A percentile compares a stretch with the other conserved stretches of the same genome.
phyloP scores from a whole-genome alignment of 2,888 invertebrate species.

The Diadromus collaris region DNA sequence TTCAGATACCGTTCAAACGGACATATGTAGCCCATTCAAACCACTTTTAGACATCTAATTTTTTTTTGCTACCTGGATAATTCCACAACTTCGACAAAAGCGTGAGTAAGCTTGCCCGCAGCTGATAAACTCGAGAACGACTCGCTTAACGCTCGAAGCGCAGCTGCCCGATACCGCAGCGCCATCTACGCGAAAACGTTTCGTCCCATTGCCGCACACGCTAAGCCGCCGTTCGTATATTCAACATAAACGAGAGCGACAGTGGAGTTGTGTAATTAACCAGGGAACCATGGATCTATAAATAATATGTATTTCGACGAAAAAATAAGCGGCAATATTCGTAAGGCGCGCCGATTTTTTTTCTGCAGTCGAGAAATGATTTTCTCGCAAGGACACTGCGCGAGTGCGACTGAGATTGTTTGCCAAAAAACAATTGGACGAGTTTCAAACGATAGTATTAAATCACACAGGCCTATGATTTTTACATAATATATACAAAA shows the following conservation, averaged over 20 bases:
- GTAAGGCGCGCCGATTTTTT: conserved; percentile 40
- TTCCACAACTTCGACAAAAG: background rate
- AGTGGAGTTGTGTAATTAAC: conserved; percentile 1
- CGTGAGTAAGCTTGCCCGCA: background rate
- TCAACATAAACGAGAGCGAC: background rate
- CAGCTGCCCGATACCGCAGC: background rate
- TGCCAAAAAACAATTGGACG: conserved; percentile 26
- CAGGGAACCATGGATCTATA: conserved; percentile 52
- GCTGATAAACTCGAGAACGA: background rate
- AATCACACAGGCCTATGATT: background rate
- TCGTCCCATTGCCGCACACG: background rate
- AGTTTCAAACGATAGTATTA: conserved; percentile 13
- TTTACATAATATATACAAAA: conserved; percentile 5
- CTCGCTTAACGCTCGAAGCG: background rate
- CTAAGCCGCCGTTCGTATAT: background rate
- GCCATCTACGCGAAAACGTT: conserved; percentile 3
- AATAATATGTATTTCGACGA: conserved; percentile 53
- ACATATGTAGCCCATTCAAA: too few relatives aligned
- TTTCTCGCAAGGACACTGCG: conserved; percentile 3
- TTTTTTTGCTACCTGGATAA: too few relatives aligned
- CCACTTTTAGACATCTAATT: too few relatives aligned
- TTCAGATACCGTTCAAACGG: too few relatives aligned
- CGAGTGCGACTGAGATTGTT: conserved; percentile 20
- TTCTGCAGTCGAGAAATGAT: conserved; percentile 34
- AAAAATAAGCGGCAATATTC: conserved; percentile 52